Percentiles rank a stretch among this genome's conserved stretches.
These are phyloP conservation scores for Lucilia sericata DNA, from an alignment of 1,140 invertebrate genomes.

Conservation along the genomic window DNA sequence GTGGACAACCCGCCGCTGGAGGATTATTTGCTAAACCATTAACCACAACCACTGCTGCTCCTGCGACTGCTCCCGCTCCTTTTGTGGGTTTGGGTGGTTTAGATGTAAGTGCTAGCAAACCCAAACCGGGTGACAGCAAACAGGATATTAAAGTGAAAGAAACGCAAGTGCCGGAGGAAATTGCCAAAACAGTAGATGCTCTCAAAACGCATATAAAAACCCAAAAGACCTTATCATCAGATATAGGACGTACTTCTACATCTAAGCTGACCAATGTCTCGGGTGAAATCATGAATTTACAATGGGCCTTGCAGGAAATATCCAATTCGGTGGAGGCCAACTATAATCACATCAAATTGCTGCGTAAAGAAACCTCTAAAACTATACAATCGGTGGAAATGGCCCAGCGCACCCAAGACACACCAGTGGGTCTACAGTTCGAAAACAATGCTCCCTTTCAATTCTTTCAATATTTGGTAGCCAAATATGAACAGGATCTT, in stretches of 20 bases:
- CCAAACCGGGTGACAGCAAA: conserved; percentile 71
- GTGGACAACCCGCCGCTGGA: conserved; percentile 50
- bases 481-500: conserved; percentile 80
- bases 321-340: conserved; percentile 74
- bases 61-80: conserved; percentile 54
- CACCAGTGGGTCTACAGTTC: conserved; percentile 80
- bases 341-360: conserved; percentile 75
- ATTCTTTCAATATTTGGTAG: conserved; percentile 80
- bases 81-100: conserved; percentile 76
- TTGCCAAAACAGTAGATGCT: conserved; percentile 71
- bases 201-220: conserved; percentile 85
- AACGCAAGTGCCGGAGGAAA: conserved; percentile 79
- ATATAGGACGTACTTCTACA: conserved; percentile 75
- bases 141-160: conserved; percentile 77
- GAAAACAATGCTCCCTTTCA: conserved; percentile 81
- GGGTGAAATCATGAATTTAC: conserved; percentile 61
- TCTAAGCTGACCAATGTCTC: conserved; percentile 62
- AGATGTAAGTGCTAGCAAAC: conserved; percentile 71
- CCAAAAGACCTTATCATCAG: conserved; percentile 84
- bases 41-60: conserved; percentile 47
- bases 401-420: conserved; percentile 83
- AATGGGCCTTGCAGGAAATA: conserved; percentile 68
- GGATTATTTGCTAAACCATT: conserved; percentile 65
- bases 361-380: conserved; percentile 81
- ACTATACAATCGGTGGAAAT: conserved; percentile 82